Evolutionary conservation across 2,797 vertebrate species (phyloP).

Genomic region (Gambusia yucatana): DNA sequence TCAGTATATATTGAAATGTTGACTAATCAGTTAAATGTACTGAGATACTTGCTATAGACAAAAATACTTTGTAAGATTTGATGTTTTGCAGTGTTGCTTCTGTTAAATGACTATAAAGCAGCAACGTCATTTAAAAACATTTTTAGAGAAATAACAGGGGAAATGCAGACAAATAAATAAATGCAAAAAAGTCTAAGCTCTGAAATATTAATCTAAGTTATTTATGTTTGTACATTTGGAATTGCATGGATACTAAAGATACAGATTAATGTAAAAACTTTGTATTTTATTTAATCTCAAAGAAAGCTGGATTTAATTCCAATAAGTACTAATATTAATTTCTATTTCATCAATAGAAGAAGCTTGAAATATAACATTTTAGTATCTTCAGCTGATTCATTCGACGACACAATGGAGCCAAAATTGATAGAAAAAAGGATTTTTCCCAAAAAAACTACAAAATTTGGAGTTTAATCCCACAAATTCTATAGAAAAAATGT

Average conservation of each 20-base stretch:
- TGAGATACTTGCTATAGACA: too few species aligned
- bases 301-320: neutral
- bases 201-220: neutral
- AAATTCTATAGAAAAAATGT: too few species aligned
- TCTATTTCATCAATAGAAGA: neutral
- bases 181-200: neutral
- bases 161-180: neutral
- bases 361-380: constrained; percentile 4
- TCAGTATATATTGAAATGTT: neutral
- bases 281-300: neutral
- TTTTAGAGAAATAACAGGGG: neutral
- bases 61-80: too few species aligned
- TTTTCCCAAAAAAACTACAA: too few species aligned
- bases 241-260: neutral
- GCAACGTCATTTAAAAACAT: neutral
- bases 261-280: neutral
- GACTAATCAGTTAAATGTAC: neutral
- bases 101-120: neutral
- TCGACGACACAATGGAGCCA: too few species aligned
- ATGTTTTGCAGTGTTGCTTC: neutral
- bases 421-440: too few species aligned
- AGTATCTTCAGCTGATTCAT: neutral
- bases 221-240: neutral
- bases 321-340: neutral
- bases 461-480: too few species aligned